These are phyloP conservation scores for Heliconius hortense DNA, from an alignment of 2,888 invertebrate genomes.

Conservation along the genomic window DNA sequence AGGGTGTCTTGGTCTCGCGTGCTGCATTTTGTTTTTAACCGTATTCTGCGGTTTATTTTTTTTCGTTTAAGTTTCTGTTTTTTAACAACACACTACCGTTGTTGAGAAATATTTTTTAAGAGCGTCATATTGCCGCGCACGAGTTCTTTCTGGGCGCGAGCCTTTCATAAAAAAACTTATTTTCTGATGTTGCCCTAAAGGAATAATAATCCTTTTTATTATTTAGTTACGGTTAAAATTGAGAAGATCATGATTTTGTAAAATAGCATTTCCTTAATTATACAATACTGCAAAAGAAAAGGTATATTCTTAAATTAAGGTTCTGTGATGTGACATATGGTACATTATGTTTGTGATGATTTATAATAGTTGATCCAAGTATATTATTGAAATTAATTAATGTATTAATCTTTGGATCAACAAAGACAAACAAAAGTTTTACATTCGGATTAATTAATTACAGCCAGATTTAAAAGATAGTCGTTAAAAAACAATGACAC, in stretches of 20 bases:
- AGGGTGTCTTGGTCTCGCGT: constrained; percentile 79
- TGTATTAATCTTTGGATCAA: not conserved
- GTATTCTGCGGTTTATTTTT: constrained; percentile 80
- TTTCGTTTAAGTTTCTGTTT: constrained; percentile 78
- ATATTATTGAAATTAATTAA: not conserved
- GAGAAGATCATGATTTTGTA: constrained; percentile 57
- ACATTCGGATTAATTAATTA: constrained; percentile 22
- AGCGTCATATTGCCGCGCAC: constrained; percentile 73
- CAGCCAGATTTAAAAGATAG: constrained; percentile 29
- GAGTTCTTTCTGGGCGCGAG: constrained; percentile 66
- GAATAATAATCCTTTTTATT: constrained; percentile 68
- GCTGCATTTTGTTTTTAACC: constrained; percentile 80
- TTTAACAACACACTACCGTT: constrained; percentile 80
- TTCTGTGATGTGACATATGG: constrained; percentile 68
- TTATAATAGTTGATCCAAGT: not conserved
- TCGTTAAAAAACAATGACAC: constrained; percentile 63
- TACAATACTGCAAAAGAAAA: constrained; percentile 54
- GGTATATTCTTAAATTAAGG: constrained; percentile 54
- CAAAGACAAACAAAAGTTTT: not conserved
- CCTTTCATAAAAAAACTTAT: constrained; percentile 68
- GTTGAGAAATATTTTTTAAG: constrained; percentile 75
- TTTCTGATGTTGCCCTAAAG: constrained; percentile 70
- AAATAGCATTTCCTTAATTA: constrained; percentile 59
- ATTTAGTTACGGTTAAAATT: constrained; percentile 74
- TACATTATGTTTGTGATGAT: constrained; percentile 29